Conservation (phyloP, 1,140 invertebrate species). For the Psilanteris sp. region DNA sequence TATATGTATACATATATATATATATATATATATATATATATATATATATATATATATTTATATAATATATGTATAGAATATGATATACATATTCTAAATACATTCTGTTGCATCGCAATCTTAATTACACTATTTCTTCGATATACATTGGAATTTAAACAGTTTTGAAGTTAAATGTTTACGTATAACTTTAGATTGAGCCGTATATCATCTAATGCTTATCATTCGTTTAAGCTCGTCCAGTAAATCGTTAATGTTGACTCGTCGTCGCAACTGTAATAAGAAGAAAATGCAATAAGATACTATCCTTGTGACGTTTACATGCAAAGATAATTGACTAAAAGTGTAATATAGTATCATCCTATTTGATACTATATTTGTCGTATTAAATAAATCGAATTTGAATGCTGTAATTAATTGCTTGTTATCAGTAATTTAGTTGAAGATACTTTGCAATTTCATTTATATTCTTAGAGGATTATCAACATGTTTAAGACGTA, state of each 20-base stretch:
- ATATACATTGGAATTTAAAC: conserved; percentile 59
- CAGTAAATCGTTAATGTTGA: conserved; percentile 20
- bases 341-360: too few relatives aligned
- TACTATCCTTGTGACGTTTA: not conserved
- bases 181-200: conserved; percentile 54
- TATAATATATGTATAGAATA: too few relatives aligned
- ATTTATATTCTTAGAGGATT: conserved; percentile 27
- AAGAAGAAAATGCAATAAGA: conserved; percentile 16
- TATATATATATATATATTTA: too few relatives aligned
- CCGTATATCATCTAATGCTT: conserved; percentile 53
- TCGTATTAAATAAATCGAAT: conserved; percentile 45
- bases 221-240: conserved; percentile 48
- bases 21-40: too few relatives aligned
- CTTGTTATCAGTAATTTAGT: conserved; percentile 30
- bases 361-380: conserved; percentile 13
- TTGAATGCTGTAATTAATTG: conserved; percentile 48
- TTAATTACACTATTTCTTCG: conserved; percentile 57
- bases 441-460: conserved; percentile 39
- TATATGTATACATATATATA: too few relatives aligned
- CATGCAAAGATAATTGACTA: conserved; percentile 1
- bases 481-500: conserved; percentile 4
- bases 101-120: conserved; percentile 40
- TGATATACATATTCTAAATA: conserved; percentile 54
- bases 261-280: conserved; percentile 25
- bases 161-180: conserved; percentile 35